These are phyloP conservation scores for Corbicula japonica DNA, from an alignment of 2,888 invertebrate species.

Conservation along the genomic window DNA sequence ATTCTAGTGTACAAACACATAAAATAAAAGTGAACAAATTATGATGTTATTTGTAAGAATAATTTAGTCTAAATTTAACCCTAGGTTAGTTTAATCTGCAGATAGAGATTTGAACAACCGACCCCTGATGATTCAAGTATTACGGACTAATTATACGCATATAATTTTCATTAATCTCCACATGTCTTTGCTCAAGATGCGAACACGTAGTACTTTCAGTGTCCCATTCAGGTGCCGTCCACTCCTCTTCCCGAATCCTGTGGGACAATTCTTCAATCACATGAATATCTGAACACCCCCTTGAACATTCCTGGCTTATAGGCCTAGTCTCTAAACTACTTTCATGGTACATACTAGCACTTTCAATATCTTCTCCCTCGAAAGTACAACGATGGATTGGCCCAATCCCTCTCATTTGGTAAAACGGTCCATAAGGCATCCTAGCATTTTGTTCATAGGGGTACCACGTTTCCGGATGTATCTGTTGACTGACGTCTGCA, in stretches of 20 bases:
- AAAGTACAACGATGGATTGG: background rate
- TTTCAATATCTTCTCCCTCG: conserved; percentile 12
- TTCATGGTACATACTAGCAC: conserved; percentile 25
- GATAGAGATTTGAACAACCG: too few species aligned
- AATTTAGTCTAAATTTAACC: too few species aligned
- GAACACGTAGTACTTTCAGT: conserved; percentile 23
- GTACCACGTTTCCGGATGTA: too few species aligned
- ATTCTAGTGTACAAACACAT: too few species aligned
- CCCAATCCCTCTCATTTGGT: background rate
- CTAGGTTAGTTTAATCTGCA: too few species aligned
- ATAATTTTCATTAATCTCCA: conserved; percentile 17
- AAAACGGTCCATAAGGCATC: background rate
- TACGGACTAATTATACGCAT: too few species aligned
- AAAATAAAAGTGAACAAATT: too few species aligned
- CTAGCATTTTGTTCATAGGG: conserved; percentile 2
- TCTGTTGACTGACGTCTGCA: too few species aligned
- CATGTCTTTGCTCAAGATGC: conserved; percentile 21
- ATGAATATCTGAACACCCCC: background rate
- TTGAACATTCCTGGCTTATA: background rate
- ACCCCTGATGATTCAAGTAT: too few species aligned
- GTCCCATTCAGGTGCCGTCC: conserved; percentile 27
- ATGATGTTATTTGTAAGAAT: too few species aligned
- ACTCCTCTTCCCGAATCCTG: background rate
- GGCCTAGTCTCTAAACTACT: background rate
- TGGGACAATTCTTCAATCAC: background rate